Conservation (phyloP, 2,113 vertebrate genomes). For the Mionectes macconnelli region DNA sequence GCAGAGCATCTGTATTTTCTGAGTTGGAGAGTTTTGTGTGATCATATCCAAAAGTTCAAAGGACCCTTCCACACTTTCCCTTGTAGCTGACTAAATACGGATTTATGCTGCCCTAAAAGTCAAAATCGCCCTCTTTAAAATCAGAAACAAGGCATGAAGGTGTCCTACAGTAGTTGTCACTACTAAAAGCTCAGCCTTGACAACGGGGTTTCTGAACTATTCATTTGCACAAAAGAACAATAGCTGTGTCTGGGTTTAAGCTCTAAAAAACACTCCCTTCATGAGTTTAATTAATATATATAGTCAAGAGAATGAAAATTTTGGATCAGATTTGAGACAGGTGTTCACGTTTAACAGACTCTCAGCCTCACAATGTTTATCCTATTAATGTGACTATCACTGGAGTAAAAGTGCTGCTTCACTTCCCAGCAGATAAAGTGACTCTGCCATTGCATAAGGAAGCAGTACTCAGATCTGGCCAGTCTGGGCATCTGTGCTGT, state of each 20-base stretch:
- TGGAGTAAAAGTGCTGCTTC: background rate
- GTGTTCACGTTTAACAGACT: background rate
- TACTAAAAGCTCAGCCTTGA: background rate
- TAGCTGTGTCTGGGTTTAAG: background rate
- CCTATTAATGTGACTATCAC: background rate
- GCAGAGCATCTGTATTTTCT: background rate
- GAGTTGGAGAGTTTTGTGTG: background rate
- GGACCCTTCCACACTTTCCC: rapidly evolving
- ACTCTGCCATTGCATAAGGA: background rate
- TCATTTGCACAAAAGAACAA: background rate
- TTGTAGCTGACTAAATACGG: background rate
- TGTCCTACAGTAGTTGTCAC: background rate
- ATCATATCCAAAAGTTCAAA: background rate
- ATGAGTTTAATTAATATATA: background rate
- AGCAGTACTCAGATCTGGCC: background rate
- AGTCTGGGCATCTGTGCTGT: background rate
- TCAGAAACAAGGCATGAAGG: background rate
- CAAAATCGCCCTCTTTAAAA: background rate
- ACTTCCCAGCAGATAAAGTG: background rate
- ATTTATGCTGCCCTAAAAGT: background rate
- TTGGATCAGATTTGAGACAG: background rate
- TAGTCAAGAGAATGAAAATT: background rate
- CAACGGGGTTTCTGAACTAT: background rate
- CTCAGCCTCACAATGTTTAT: background rate
- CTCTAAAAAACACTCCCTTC: rapidly evolving